Conservation (phyloP, 2,888 invertebrate genomes). For the Brachyptera risi region DNA sequence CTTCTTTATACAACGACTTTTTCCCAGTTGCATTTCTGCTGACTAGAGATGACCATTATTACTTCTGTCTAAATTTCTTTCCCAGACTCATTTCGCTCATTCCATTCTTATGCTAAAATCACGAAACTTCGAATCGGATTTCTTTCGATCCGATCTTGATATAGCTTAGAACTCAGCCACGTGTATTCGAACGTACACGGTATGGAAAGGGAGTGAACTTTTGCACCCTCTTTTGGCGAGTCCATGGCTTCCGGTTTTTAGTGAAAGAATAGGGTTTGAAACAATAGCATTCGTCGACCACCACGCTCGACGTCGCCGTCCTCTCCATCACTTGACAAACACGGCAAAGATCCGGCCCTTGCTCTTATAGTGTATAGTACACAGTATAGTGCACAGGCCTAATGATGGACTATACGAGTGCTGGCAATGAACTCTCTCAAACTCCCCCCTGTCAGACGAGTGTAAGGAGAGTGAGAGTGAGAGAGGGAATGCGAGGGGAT, state of each 20-base stretch:
- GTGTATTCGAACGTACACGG: too few relatives aligned
- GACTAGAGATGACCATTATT: conserved; percentile 1
- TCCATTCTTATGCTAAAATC: conserved; percentile 1
- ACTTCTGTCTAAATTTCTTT: too few relatives aligned
- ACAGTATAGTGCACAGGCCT: not conserved
- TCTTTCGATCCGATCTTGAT: not conserved
- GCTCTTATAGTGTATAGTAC: too few relatives aligned
- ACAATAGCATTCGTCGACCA: conserved; percentile 1
- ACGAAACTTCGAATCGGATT: not conserved
- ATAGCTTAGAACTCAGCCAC: not conserved
- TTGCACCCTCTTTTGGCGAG: not conserved
- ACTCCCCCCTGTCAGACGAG: not conserved
- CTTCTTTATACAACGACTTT: too few relatives aligned
- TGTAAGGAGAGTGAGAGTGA: too few relatives aligned
- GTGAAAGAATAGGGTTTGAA: conserved; percentile 2
- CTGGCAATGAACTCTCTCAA: not conserved
- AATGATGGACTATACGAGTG: not conserved
- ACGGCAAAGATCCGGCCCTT: conserved; percentile 6
- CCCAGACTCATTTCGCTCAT: not conserved
- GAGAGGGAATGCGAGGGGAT: not conserved
- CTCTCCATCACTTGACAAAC: conserved; percentile 15
- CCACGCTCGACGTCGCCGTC: not conserved
- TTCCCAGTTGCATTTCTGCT: not conserved
- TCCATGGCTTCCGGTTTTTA: conserved; percentile 7
- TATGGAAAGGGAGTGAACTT: too few relatives aligned